Conservation (phyloP, 2,797 vertebrate species). For the Hozukius guyotensis region DNA sequence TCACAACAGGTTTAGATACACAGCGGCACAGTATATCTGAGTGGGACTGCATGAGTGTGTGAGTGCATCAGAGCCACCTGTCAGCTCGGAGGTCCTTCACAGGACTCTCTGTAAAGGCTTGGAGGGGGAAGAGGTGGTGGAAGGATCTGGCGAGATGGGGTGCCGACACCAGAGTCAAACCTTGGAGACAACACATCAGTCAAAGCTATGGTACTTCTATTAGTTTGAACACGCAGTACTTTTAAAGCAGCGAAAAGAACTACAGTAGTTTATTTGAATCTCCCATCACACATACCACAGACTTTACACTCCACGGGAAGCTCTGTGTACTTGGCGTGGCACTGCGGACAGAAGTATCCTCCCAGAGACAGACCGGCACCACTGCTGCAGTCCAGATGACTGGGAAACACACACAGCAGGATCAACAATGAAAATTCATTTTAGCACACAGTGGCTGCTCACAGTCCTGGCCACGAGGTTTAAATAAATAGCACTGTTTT, state of each 20-base stretch:
- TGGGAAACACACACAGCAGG: conserved; percentile 54
- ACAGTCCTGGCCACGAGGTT: background rate
- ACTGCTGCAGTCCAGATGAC: conserved; percentile 88
- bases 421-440: background rate
- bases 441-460: background rate
- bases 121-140: conserved; percentile 96
- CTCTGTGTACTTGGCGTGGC: conserved; percentile 94
- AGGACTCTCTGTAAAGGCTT: conserved; percentile 87
- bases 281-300: conserved; percentile 87
- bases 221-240: background rate
- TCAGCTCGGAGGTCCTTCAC: conserved; percentile 83
- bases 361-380: conserved; percentile 88
- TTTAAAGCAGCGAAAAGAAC: background rate
- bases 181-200: conserved; percentile 72
- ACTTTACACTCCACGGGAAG: conserved; percentile 98
- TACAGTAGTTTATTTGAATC: background rate
- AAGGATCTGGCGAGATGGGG: conserved; percentile 97
- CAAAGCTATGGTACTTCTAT: background rate
- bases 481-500: background rate
- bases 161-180: conserved; percentile 95
- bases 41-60: background rate
- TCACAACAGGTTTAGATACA: background rate
- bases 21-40: background rate
- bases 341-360: conserved; percentile 97
- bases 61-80: conserved; percentile 72